Conservation (phyloP, 92 coral and sea anemone genomes). For the Virgularia gustaviana region DNA sequence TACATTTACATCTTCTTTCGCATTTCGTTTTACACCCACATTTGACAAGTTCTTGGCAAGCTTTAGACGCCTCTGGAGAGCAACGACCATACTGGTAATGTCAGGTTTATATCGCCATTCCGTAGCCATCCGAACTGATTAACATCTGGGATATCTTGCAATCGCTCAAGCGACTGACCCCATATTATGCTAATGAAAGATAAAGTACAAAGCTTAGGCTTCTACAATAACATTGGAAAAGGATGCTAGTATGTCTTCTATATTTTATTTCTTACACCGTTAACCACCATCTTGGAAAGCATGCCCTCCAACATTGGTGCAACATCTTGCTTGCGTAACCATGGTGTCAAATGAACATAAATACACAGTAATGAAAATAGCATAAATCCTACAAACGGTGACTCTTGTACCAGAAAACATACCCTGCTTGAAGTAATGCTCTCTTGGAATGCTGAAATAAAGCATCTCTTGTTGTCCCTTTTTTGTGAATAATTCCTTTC, state of each 20-base stretch:
- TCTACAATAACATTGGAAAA: too few species aligned
- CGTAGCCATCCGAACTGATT: not conserved
- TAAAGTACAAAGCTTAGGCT: not conserved
- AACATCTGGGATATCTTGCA: not conserved
- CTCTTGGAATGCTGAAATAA: not conserved
- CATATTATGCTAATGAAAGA: not conserved
- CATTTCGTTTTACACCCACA: not conserved
- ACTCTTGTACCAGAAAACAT: too few species aligned
- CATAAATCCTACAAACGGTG: too few species aligned
- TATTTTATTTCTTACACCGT: too few species aligned
- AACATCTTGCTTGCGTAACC: too few species aligned
- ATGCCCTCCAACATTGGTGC: too few species aligned
- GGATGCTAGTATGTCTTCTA: too few species aligned
- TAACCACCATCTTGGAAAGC: too few species aligned
- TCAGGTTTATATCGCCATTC: not conserved
- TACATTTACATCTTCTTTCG: not conserved
- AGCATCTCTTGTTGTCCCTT: not conserved
- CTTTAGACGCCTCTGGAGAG: not conserved
- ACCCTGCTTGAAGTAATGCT: not conserved
- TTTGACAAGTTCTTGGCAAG: not conserved
- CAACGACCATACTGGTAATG: not conserved
- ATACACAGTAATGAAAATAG: too few species aligned
- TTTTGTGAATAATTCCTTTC: not conserved
- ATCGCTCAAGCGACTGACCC: not conserved
- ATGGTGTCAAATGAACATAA: too few species aligned